Conservation (phyloP, 2,113 vertebrate species). For the Micronycteris hirsuta region DNA sequence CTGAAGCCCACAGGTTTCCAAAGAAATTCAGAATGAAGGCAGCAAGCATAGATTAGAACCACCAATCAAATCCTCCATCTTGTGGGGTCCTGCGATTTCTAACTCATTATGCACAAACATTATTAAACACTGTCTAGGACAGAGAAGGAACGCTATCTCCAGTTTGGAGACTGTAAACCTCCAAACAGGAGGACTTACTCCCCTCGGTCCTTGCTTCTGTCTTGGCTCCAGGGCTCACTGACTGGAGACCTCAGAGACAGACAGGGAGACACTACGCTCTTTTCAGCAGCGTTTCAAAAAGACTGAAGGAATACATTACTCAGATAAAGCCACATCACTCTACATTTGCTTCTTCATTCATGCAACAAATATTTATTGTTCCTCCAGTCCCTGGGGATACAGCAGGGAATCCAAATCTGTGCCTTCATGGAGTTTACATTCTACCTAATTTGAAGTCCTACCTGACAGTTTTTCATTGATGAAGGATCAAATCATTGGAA, state of each 20-base stretch:
- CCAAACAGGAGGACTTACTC: no score
- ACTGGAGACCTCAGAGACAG: neutral
- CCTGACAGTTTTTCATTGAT: neutral
- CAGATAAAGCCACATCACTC: neutral
- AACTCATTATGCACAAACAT: neutral
- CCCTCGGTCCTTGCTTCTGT: neutral
- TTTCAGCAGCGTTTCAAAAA: neutral
- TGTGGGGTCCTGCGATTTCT: neutral
- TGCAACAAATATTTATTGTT: neutral
- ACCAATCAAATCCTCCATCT: neutral
- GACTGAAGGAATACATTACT: neutral
- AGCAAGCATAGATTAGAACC: neutral
- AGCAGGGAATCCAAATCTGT: neutral
- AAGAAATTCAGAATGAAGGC: neutral
- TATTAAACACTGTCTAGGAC: neutral
- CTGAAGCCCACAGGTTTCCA: neutral
- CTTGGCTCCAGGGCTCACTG: neutral
- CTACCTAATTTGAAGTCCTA: neutral
- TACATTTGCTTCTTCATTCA: neutral
- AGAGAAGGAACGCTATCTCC: neutral
- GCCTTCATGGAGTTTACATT: neutral
- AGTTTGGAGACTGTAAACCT: rapidly evolving
- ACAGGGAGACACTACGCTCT: neutral
- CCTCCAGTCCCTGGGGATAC: neutral
- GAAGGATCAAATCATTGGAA: neutral